Conservation (phyloP, 2,113 vertebrate genomes). For the Daboia siamensis region DNA sequence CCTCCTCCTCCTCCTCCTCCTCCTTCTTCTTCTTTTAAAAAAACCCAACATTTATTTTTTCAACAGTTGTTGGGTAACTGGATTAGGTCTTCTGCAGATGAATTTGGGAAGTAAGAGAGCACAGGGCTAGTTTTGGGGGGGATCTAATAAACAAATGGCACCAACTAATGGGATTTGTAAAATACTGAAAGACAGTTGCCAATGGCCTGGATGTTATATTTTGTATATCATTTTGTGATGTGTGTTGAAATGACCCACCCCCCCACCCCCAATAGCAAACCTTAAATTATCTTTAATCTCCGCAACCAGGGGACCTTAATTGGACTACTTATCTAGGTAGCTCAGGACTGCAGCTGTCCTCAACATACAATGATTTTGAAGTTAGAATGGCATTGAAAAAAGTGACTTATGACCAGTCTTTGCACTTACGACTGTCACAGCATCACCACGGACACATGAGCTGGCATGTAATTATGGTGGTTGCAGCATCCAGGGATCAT, state of each 20-base stretch:
- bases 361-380: too few relatives aligned
- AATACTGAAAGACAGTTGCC: not conserved
- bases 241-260: not conserved
- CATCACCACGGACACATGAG: too few relatives aligned
- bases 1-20: not conserved
- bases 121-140: not conserved
- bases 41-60: not conserved
- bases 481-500: too few relatives aligned
- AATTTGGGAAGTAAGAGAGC: not conserved
- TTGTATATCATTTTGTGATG: not conserved
- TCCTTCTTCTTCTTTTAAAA: too few relatives aligned
- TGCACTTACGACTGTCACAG: too few relatives aligned
- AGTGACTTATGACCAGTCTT: too few relatives aligned
- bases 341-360: not conserved
- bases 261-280: not conserved
- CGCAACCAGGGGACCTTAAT: too few relatives aligned
- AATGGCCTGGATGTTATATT: not conserved
- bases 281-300: not conserved
- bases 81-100: not conserved
- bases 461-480: too few relatives aligned
- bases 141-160: not conserved
- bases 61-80: not conserved
- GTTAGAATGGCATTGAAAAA: too few relatives aligned
- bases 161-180: not conserved
- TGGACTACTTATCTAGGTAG: not conserved